phyloP scores from a whole-genome alignment of 2,888 invertebrate species.

The Aleiodes leptofemur region DNA sequence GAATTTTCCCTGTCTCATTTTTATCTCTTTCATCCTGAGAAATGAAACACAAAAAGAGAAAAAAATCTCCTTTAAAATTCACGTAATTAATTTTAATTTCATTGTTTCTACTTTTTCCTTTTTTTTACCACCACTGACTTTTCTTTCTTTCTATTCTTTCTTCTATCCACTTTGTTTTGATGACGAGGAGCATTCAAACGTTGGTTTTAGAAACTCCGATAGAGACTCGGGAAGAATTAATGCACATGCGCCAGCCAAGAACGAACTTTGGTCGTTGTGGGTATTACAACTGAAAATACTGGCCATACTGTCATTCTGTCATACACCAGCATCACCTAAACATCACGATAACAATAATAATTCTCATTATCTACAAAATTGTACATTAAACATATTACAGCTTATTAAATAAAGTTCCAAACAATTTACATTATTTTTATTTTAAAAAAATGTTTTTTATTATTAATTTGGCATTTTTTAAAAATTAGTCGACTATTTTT shows the following conservation, averaged over 20 bases:
- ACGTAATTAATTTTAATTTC: constrained; percentile 7
- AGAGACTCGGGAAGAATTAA: background rate
- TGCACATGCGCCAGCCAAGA: constrained; percentile 20
- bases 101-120: background rate
- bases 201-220: background rate
- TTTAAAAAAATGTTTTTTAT: no score
- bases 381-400: constrained; percentile 4
- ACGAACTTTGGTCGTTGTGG: background rate
- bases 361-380: background rate
- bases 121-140: background rate
- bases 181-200: constrained; percentile 23
- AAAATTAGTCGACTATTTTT: no score
- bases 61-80: background rate
- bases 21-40: background rate
- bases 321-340: constrained; percentile 28
- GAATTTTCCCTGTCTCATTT: constrained; percentile 12
- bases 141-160: background rate
- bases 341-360: constrained; percentile 16
- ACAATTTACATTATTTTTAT: no score
- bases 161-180: constrained; percentile 8
- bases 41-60: background rate
- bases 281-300: constrained; percentile 26
- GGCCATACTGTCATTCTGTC: constrained; percentile 22
- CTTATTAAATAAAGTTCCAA: background rate
- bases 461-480: no score